Evolutionary conservation across 2,797 vertebrate species (phyloP), one percentile per base, ranked within the genome.

Genomic region (Hoplostethus atlanticus): DNA sequence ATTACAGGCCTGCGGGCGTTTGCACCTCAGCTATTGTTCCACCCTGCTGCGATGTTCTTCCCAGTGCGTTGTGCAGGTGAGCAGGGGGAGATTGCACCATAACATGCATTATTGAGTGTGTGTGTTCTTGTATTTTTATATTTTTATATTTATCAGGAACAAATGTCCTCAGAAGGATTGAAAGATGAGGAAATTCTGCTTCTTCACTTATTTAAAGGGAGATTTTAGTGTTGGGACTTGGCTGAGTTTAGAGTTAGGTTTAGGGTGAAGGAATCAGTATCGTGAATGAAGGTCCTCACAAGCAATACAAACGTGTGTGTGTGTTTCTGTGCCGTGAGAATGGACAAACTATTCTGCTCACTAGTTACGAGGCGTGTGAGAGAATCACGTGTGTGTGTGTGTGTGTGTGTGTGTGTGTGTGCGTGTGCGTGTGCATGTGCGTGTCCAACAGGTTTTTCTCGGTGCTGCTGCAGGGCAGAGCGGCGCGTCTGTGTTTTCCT

Each of bases 391-490:
- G 10, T 11, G 69, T 77, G 82, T 68, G 64, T 81, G 54, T 88
- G 89, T 87, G 69, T 21, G 21, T 21, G 21, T 77, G 82, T 68
- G 64, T 81, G 54, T 88, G 89, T 87, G 69, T 21, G 21, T 21
- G 21, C 1, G 21, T 0, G 40, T 71, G 89, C 81, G 66, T 77
- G 85, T 65, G 69, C 42, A 46, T 65, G 46, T 73, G 55, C 67
- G 52, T 60, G 44, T 51, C 64, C 21, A 61, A 17, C 36, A 21
- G 36, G 55, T 77, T 21, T 73, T 54, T 38, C 71, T 76, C 21
- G 21, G 55, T 76, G 60, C 12, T 42, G 56, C 81, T 25, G 56
- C 48, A 59, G 78, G 81, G 76, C 86, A 86, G 54, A 72, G 30
- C 52, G 0, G 28, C 34, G 80, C 78, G 64, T 76, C 79, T 72